Percentiles rank a stretch among this genome's conserved stretches.
These are phyloP conservation scores for Mycteria americana DNA, from an alignment of 2,797 vertebrate species.

Conservation along the genomic window DNA sequence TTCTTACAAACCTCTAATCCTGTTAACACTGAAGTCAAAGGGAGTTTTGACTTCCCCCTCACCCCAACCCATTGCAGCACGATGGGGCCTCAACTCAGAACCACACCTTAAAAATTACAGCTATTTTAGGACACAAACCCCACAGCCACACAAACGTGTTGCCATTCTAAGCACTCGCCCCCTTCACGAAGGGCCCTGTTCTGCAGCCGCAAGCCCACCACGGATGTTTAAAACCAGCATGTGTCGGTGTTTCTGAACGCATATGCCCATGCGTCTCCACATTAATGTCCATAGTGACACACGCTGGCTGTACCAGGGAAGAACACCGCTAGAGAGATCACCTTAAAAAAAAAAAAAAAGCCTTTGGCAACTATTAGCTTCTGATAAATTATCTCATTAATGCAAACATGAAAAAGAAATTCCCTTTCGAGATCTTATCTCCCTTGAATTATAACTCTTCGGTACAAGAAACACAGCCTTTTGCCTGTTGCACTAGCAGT, in stretches of 20 bases:
- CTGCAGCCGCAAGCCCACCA: neutral
- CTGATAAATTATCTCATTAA: slow-evolving; percentile 60
- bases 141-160: neutral
- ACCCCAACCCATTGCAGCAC: neutral
- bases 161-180: neutral
- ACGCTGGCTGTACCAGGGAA: slow-evolving; percentile 61
- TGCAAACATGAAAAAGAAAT: slow-evolving; percentile 39
- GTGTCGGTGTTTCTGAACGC: neutral
- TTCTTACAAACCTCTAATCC: neutral
- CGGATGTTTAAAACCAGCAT: neutral
- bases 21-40: neutral
- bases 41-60: neutral
- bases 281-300: slow-evolving; percentile 72
- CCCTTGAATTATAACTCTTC: slow-evolving; percentile 8
- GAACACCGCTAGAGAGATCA: slow-evolving; percentile 19
- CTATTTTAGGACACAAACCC: neutral
- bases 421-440: slow-evolving; percentile 20
- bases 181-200: neutral
- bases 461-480: neutral
- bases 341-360: neutral
- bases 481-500: slow-evolving; percentile 5
- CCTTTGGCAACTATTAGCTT: slow-evolving; percentile 27
- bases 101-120: neutral
- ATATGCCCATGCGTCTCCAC: neutral
- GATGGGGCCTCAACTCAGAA: neutral